Base-by-base conservation (phyloP, 2,113 vertebrate genomes). In the Eudyptes chrysolophus region DNA sequence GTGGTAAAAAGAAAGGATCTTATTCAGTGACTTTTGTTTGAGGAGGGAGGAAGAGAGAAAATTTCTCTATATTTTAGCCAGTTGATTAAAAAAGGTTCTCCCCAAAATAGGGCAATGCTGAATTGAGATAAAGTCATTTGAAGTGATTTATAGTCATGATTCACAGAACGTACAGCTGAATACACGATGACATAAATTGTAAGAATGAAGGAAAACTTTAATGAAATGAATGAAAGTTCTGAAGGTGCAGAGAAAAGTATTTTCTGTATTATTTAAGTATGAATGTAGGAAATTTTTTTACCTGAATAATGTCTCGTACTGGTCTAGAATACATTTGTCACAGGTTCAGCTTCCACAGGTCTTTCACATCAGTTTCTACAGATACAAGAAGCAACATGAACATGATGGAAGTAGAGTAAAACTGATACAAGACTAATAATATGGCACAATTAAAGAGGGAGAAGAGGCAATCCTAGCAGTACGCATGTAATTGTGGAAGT, bases 401-500 rank as follows among this genome's bases (percentile, higher is more conserved):
- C 5, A 49, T 2, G 8, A 46, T 7, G 17, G 74, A 69, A 64
- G 13, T 26, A 54, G 48, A 87, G 30, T 34, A 62, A 90, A 71
- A 61, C 19, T n/a, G 19, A 26, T 15, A 55, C 21, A 58, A 82
- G 14, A 21, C 16, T 17, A 42, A 32, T 8, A 51, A 64, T 7
- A 11, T 6, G 5, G 9, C 18, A 58, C 22, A 61, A 34, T 17
- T 57, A 65, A 62, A 34, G 40, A 74, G 30, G 26, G 9, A 78
- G 11, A 77, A 17, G 0, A 69, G 51, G 24, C 51, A 93, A 14
- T 16, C 15, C 74, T 42, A 44, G 44, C 32, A 87, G 26, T 3
- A 26, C 0, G 0, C 1, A 3, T 22, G 6, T 7, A 40, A 34
- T 3, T 64, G 60, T 19, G 14, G 61, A 62, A 69, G 19, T 7